Conservation (phyloP, 2,888 invertebrate genomes). For the Exocentrus adspersus region DNA sequence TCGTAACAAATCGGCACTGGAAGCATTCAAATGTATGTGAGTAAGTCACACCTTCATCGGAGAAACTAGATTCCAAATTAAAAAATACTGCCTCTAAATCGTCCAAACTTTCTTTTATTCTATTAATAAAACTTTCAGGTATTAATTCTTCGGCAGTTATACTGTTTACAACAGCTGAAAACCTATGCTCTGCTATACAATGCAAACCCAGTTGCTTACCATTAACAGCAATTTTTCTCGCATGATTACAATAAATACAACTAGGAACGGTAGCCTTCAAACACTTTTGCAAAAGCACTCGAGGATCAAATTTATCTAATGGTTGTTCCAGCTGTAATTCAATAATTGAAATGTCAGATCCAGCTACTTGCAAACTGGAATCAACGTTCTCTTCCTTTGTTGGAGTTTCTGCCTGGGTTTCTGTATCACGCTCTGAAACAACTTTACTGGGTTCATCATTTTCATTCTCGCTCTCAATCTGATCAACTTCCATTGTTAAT, state of each 20-base stretch:
- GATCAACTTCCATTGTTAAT: slow-evolving; percentile 68
- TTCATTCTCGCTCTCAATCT: slow-evolving; percentile 61
- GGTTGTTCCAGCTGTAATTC: slow-evolving; percentile 80
- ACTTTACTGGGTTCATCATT: slow-evolving; percentile 43
- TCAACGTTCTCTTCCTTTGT: slow-evolving; percentile 56
- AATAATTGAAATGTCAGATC: slow-evolving; percentile 72
- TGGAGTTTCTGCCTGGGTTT: slow-evolving; percentile 51
- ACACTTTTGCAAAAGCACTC: slow-evolving; percentile 78
- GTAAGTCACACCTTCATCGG: slow-evolving; percentile 68
- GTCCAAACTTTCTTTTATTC: slow-evolving; percentile 71
- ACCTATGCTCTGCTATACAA: slow-evolving; percentile 82
- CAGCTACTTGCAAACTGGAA: slow-evolving; percentile 64
- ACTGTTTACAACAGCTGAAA: slow-evolving; percentile 81
- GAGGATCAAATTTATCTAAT: slow-evolving; percentile 78
- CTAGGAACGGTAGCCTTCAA: slow-evolving; percentile 73
- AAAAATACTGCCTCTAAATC: slow-evolving; percentile 74
- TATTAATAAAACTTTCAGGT: slow-evolving; percentile 75
- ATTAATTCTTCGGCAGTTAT: slow-evolving; percentile 79
- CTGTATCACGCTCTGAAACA: background rate
- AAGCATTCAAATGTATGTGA: slow-evolving; percentile 86
- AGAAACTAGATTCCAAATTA: slow-evolving; percentile 76
- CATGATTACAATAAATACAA: slow-evolving; percentile 89
- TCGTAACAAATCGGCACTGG: slow-evolving; percentile 82
- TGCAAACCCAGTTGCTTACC: slow-evolving; percentile 83
- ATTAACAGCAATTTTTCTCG: slow-evolving; percentile 84